Base-by-base conservation (phyloP, 2,888 invertebrate genomes). In the Ariolimax columbianus region DNA sequence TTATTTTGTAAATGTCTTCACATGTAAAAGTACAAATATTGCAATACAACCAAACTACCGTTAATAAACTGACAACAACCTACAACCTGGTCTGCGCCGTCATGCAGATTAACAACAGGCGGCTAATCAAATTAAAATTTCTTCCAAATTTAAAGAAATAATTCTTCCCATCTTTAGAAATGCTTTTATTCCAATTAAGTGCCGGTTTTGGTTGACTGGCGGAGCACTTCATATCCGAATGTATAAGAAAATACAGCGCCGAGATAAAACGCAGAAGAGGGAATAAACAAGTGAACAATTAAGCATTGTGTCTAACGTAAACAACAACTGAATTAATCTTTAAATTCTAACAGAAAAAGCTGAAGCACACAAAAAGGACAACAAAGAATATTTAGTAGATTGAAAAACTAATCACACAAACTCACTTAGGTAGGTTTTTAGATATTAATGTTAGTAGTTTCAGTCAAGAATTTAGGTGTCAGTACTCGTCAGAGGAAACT, bases 1-100 rank as follows among this genome's bases (percentile, higher is more conserved):
- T 88, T 86, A 89, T 90, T 90, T 89, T 89, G 89, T 90, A 89
- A 89, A 88, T 89, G 87, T 87, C 88, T 90, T 89, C 90, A 92
- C 91, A 91, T 92, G 91, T 91, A 91, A 91, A 91, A 91, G 90
- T 92, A 92, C 92, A 92, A 92, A 91, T 90, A 92, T 90, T 90
- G 90, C 89, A 88, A 90, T 90, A 90, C 90, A 90, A 89, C 89
- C 87, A 90, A 89, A 89, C 89, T 89, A 89, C 89, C 87, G 88
- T 88, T 87, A 88, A 89, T 78, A 88, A 77, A 86, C 80, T 73
- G 79, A 87, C 88, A 87, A 87, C 87, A 87, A 82, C 84, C 86
- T 86, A 86, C 73, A 87, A 79, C 78, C 79, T 79, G 70, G 73
- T 63, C 70, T 55, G 78, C 59, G 78, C 79, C 79, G 73, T 33